phyloP scores from a whole-genome alignment of 2,888 invertebrate species.

The Anthoptus insignis region DNA sequence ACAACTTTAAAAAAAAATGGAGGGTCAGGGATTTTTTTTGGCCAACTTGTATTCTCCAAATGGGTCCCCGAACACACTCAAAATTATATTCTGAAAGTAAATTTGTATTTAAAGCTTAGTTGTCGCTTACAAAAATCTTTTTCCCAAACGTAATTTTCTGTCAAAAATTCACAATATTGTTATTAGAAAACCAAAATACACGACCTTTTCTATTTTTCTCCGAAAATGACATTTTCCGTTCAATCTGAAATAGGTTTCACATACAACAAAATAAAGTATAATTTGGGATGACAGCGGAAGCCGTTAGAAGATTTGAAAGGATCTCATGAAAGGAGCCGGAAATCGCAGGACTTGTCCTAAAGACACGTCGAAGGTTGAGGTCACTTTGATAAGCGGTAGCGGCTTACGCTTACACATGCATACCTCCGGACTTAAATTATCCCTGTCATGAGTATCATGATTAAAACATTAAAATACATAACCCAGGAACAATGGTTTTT shows the following conservation, averaged over 20 bases:
- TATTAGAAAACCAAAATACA: slow-evolving; percentile 60
- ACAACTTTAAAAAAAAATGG: too few species aligned
- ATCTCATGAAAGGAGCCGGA: slow-evolving; percentile 63
- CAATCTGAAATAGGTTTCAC: slow-evolving; percentile 40
- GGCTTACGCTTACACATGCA: slow-evolving; percentile 5
- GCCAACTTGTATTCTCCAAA: too few species aligned
- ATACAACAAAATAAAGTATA: slow-evolving; percentile 21
- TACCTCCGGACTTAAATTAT: too few species aligned
- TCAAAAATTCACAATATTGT: slow-evolving; percentile 54
- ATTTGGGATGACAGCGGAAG: slow-evolving; percentile 34
- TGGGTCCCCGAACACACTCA: too few species aligned
- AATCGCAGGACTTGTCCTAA: slow-evolving; percentile 63
- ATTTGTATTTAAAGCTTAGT: background rate
- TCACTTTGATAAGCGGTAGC: slow-evolving; percentile 38
- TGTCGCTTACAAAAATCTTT: background rate
- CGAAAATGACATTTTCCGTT: slow-evolving; percentile 40
- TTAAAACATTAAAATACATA: too few species aligned
- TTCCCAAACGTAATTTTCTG: slow-evolving; percentile 8
- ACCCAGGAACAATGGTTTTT: too few species aligned
- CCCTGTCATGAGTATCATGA: too few species aligned
- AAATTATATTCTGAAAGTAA: too few species aligned
- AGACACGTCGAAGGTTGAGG: slow-evolving; percentile 56
- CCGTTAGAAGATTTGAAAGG: slow-evolving; percentile 54
- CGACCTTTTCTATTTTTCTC: slow-evolving; percentile 59
- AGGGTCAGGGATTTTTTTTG: too few species aligned